Evolutionary conservation across 2,888 invertebrate genomes (phyloP).

Genomic region (Drosophila robusta): DNA sequence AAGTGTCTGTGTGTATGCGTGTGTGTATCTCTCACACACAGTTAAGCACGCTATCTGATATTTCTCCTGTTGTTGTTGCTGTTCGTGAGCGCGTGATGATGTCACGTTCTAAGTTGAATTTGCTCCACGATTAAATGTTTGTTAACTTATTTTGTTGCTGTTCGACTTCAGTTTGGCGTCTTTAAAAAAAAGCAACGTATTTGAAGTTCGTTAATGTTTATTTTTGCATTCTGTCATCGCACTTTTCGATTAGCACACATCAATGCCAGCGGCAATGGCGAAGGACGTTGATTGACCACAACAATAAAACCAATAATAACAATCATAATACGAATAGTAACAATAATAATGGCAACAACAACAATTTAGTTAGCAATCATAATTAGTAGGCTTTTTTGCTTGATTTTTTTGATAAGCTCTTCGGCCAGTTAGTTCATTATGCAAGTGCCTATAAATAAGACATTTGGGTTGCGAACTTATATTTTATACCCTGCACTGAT

Average conservation of each 20-base stretch:
- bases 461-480: background rate
- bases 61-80: conserved; percentile 27
- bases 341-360: conserved; percentile 1
- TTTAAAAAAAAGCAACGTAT: conserved; percentile 46
- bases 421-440: conserved; percentile 26
- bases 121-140: conserved; percentile 72
- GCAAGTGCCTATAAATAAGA: conserved; percentile 52
- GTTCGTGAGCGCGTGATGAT: conserved; percentile 76
- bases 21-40: conserved; percentile 19
- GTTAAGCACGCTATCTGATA: conserved; percentile 53
- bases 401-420: conserved; percentile 29
- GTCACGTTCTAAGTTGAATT: conserved; percentile 79
- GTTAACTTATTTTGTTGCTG: conserved; percentile 58
- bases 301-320: conserved; percentile 16
- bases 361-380: conserved; percentile 16
- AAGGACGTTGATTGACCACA: conserved; percentile 71
- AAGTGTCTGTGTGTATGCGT: background rate
- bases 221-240: conserved; percentile 69
- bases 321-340: background rate
- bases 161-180: conserved; percentile 30
- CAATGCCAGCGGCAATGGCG: conserved; percentile 49
- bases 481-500: conserved; percentile 1
- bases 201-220: conserved; percentile 73
- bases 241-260: conserved; percentile 67
- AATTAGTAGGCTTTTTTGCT: conserved; percentile 29